These are phyloP conservation scores for Apostichopus californicus DNA, from an alignment of 35 echinoderm and acorn worm species.

Conservation along the genomic window DNA sequence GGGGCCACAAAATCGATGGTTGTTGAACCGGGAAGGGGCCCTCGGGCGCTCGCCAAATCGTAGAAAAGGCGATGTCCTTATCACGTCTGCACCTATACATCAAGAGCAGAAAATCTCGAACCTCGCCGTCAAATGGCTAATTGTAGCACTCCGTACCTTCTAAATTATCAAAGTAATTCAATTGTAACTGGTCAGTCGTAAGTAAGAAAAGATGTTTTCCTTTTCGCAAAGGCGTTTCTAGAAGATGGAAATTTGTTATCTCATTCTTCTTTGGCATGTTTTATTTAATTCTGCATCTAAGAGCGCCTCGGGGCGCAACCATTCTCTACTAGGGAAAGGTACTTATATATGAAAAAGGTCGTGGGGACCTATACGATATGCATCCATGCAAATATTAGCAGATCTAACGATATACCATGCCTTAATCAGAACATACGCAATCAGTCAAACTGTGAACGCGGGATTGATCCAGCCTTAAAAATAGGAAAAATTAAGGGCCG, in stretches of 20 bases:
- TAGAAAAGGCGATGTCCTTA: constrained; percentile 42
- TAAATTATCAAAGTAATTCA: constrained; percentile 52
- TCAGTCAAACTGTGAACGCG: not conserved
- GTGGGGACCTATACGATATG: not conserved
- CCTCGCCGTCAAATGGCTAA: constrained; percentile 50
- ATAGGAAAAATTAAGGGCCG: constrained; percentile 1
- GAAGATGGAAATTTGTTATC: constrained; percentile 58
- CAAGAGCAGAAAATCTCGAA: not conserved
- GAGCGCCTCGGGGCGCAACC: constrained; percentile 9
- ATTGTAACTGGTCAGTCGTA: constrained; percentile 58
- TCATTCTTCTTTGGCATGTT: constrained; percentile 55
- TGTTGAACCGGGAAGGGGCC: constrained; percentile 48
- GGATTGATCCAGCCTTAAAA: constrained; percentile 39
- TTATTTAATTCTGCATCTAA: constrained; percentile 47
- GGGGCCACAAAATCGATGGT: constrained; percentile 58
- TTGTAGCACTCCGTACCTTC: constrained; percentile 42
- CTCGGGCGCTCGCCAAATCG: constrained; percentile 22
- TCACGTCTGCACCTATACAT: not conserved
- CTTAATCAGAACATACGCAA: not conserved
- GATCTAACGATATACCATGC: not conserved
- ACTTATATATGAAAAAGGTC: constrained; percentile 26
- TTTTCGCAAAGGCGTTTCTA: constrained; percentile 47
- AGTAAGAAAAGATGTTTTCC: constrained; percentile 62
- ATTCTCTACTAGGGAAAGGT: constrained; percentile 13
- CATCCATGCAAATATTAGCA: not conserved